These are phyloP conservation scores for Heterotis niloticus DNA, from an alignment of 2,113 vertebrate genomes.

Conservation along the genomic window DNA sequence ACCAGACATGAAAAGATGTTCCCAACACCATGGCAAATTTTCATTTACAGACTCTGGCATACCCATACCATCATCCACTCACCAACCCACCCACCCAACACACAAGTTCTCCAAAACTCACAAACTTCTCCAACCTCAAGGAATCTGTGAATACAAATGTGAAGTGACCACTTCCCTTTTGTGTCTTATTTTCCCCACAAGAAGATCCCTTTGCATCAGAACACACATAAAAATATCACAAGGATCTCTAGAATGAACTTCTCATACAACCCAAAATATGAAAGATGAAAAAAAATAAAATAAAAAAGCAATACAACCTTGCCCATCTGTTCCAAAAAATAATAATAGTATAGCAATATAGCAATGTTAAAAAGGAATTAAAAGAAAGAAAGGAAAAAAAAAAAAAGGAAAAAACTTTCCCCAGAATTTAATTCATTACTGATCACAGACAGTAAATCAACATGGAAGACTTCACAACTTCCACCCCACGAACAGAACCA, in stretches of 20 bases:
- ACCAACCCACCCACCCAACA: not conserved
- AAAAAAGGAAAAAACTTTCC: not conserved
- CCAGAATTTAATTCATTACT: not conserved
- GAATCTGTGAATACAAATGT: not conserved
- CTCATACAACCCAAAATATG: not conserved
- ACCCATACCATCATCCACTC: slow-evolving; percentile 35
- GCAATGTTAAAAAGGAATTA: slow-evolving; percentile 45
- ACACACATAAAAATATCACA: not conserved
- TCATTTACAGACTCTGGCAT: slow-evolving; percentile 31
- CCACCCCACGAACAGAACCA: not conserved
- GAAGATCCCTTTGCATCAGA: slow-evolving; percentile 17
- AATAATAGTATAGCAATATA: slow-evolving; percentile 41
- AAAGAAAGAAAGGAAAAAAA: slow-evolving; percentile 22
- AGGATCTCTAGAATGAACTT: not conserved
- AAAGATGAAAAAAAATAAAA: no score
- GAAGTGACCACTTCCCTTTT: slow-evolving; percentile 15
- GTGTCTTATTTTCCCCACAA: not conserved
- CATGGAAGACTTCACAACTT: not conserved
- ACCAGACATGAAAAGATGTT: slow-evolving; percentile 25
- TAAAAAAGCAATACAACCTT: not conserved
- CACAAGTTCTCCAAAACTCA: not conserved
- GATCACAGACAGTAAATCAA: not conserved
- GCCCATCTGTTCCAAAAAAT: not conserved
- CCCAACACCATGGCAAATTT: not conserved
- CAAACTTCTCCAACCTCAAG: not conserved